Percentiles rank a stretch among this genome's conserved stretches.
Evolutionary conservation across 1,140 invertebrate genomes (phyloP).

Genomic region (Trichomalopsis sarcophagae): DNA sequence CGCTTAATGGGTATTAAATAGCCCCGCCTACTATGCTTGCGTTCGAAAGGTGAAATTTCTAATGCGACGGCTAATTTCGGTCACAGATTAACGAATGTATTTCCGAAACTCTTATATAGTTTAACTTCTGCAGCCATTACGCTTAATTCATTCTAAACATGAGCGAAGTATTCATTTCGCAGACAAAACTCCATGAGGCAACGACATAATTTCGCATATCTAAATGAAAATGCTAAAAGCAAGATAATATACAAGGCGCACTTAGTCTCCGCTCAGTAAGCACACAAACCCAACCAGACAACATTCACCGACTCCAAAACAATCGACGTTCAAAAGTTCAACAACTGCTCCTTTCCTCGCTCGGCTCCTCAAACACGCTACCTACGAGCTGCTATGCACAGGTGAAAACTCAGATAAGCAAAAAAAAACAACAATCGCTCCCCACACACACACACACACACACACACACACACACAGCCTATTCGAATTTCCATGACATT

Average conservation of each 20-base stretch:
- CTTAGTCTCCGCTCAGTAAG: not conserved
- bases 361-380: not conserved
- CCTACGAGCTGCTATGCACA: not conserved
- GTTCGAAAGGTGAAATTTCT: not conserved
- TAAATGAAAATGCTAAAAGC: not conserved
- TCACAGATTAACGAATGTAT: not conserved
- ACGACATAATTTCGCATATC: no score
- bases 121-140: not conserved
- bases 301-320: not conserved
- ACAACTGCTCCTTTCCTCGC: not conserved
- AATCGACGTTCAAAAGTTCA: not conserved
- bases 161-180: no score
- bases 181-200: no score
- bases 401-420: not conserved
- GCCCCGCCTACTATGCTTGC: not conserved
- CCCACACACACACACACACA: no score
- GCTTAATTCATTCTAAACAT: no score
- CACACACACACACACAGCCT: slow-evolving; percentile 15
- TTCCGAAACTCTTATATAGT: not conserved
- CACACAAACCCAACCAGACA: no score
- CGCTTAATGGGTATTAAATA: slow-evolving; percentile 30
- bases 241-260: not conserved
- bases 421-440: slow-evolving; percentile 30
- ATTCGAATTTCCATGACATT: slow-evolving; percentile 29
- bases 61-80: not conserved